A percentile compares a stretch with the other conserved stretches of the same genome.
phyloP scores from a whole-genome alignment of 2,888 invertebrate species.

The Torymus texanus region DNA sequence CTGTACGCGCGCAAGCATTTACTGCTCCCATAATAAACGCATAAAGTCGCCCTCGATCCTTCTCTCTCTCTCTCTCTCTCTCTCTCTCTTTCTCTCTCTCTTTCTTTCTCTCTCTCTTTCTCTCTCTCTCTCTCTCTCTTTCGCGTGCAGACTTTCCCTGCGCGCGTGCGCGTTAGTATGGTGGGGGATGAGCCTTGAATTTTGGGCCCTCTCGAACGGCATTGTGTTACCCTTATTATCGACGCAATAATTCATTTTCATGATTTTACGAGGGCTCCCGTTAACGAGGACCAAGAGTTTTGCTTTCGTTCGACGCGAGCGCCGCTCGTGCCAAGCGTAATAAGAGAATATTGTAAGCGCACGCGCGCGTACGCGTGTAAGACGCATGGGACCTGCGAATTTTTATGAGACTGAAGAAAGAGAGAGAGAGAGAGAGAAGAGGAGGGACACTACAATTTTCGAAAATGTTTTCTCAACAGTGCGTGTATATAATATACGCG shows the following conservation, averaged over 20 bases:
- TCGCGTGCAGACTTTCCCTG: slow-evolving; percentile 32
- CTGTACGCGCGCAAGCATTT: slow-evolving; percentile 51
- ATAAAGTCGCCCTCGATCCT: slow-evolving; percentile 58
- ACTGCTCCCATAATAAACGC: slow-evolving; percentile 67
- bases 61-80: too few species aligned
- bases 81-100: too few species aligned
- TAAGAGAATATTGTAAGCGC: slow-evolving; percentile 17
- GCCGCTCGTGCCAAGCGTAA: slow-evolving; percentile 14
- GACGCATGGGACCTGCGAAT: slow-evolving; percentile 39
- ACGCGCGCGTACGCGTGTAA: slow-evolving; percentile 7
- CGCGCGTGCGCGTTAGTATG: not conserved
- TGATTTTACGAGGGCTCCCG: slow-evolving; percentile 62
- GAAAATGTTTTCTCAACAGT: too few species aligned
- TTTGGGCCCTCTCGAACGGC: slow-evolving; percentile 25
- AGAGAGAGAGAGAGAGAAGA: too few species aligned
- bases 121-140: too few species aligned
- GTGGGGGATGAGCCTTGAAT: slow-evolving; percentile 40
- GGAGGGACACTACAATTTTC: too few species aligned
- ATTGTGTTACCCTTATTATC: slow-evolving; percentile 63
- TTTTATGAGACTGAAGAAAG: slow-evolving; percentile 7
- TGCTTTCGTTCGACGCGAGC: slow-evolving; percentile 7
- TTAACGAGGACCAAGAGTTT: slow-evolving; percentile 34
- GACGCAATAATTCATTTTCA: slow-evolving; percentile 70
- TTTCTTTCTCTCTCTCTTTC: too few species aligned
- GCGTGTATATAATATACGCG: too few species aligned